Evolutionary conservation across 2,888 invertebrate genomes (phyloP), one percentile per base, ranked within the genome.

Genomic region (Yponomeuta malinellus): DNA sequence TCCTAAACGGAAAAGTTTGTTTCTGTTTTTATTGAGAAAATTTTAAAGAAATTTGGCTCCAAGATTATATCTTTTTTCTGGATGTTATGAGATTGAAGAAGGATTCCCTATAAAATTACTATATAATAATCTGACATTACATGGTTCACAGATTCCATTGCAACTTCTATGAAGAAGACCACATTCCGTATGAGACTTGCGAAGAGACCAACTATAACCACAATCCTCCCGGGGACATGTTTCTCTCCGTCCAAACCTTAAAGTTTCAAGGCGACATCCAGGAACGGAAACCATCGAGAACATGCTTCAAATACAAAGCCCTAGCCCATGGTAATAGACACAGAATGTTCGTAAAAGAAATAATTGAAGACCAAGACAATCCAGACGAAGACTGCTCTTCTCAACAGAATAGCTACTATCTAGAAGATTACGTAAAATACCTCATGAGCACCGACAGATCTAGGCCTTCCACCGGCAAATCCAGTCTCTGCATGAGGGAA

Each of bases 311-410:
- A 77, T 92, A 87, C 74, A 90, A 86, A 78, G 82, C 80, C 6
- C 74, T 79, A 9, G 76, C 78, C 0, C 79, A 81, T 71, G 78
- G 78, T 10, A 83, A 78, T 67, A 83, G 80, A 73, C 91, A 92
- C 71, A 79, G 92, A 75, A 89, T 92, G 90, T 91, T 92, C 73
- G 84, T 91, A 0, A 90, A 89, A 74, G 83, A 91, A 82, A 74
- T 79, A 9, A 80, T 89, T 0, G 78, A 79, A 6, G 83, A 86
- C 37, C 75, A 77, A 37, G 81, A 81, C 31, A 73, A 75, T 15
- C 75, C 74, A 15, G 83, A 86, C 1, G 83, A 81, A 2, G 88
- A 83, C 9, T 74, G 79, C 70, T 80, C 80, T 1, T 90, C 91
- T 0, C 83, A 87, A 73, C 76, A 86, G 6, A 85, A 88, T 0